These are phyloP conservation scores for Raja brachyura DNA, from an alignment of 2,113 vertebrate species.

Conservation along the genomic window DNA sequence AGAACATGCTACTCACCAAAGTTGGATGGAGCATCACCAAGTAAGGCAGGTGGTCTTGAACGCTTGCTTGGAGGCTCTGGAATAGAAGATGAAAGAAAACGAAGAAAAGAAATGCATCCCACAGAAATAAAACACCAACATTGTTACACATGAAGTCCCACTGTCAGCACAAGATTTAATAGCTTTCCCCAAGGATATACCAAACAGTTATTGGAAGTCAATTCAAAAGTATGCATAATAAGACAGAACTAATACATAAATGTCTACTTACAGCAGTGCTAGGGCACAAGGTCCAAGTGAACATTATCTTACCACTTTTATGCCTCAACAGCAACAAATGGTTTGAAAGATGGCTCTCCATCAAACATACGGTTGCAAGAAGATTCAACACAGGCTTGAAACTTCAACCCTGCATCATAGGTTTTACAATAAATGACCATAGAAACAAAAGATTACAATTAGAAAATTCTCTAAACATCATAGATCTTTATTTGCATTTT, in stretches of 20 bases:
- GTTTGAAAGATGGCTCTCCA: conserved; percentile 37
- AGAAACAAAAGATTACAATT: conserved; percentile 35
- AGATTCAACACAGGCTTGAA: conserved; percentile 34
- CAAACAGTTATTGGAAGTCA: neutral
- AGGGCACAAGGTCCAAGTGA: conserved; percentile 33
- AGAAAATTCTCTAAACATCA: conserved; percentile 31
- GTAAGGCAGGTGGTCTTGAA: conserved; percentile 7
- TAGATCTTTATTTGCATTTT: conserved; percentile 25
- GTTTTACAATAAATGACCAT: conserved; percentile 35
- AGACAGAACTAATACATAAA: conserved; percentile 33
- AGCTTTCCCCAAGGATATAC: neutral
- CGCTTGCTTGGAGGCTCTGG: conserved; percentile 26
- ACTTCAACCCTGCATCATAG: conserved; percentile 38
- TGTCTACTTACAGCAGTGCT: conserved; percentile 36
- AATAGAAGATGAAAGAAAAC: neutral
- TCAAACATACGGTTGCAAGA: conserved; percentile 38
- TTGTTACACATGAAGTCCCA: neutral
- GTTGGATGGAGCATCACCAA: conserved; percentile 26
- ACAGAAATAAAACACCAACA: neutral
- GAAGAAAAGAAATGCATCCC: neutral
- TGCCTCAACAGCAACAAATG: conserved; percentile 33
- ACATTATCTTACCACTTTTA: conserved; percentile 37
- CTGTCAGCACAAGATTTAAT: conserved; percentile 20
- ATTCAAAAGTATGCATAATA: neutral
- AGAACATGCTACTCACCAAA: neutral